Base-by-base conservation (phyloP, 2,888 invertebrate genomes). In the Argynnis bischoffii region DNA sequence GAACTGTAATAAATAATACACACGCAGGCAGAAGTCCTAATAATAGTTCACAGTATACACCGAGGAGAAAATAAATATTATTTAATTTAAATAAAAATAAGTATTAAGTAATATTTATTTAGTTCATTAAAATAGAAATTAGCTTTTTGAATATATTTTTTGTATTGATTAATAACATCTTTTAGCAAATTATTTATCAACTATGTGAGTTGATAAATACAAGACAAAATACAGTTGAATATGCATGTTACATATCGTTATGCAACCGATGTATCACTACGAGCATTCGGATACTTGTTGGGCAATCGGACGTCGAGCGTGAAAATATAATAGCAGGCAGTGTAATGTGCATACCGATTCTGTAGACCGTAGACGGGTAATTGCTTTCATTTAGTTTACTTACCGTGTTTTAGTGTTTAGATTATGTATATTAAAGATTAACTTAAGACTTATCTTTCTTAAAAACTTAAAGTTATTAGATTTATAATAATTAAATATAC, bases 241-340 rank as follows among this genome's bases (percentile, higher is more conserved):
- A 48, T 59, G 13, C 47, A 26, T 21, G 48, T 59, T 59, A 59
- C 16, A 61, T 61, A 61, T 61, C 6, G n/a, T 71, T 71, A 69
- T 63, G 69, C 66, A 71, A 71, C 35, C 51, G 63, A 69, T 68
- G 60, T 66, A 71, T 69, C 70, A 71, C 66, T 59, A 53, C 63
- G 53, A 64, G 64, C 66, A 75, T 75, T 76, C 72, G 74, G 67
- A 74, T 72, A 70, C 57, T 59, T 73, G 80, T 83, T 82, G 78
- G 78, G 82, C 80, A 84, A 83, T 76, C 74, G 77, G 73, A 78
- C 69, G 78, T 77, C 74, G 74, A 82, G 78, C 86, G 81, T 86
- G 81, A 84, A 84, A 86, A 85, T 83, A 79, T 85, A 86, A 86
- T 86, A 77, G 81, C 78, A 73, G 77, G 75, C 78, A 75, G 74